Base-by-base conservation (phyloP, 2,113 vertebrate genomes). In the Trematocara marginatum region DNA sequence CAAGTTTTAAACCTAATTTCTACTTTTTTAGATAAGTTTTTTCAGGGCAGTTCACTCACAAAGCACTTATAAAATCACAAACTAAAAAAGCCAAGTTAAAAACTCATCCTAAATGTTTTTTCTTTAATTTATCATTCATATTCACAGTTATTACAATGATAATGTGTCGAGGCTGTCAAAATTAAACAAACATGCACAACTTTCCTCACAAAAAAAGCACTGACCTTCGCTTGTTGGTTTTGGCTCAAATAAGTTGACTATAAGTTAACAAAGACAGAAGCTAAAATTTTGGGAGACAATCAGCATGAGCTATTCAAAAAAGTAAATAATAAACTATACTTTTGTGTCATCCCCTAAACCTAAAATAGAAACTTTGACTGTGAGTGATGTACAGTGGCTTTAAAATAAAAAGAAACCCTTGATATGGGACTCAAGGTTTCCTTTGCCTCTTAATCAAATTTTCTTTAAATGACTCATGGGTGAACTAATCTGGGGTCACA, bases 361-460 rank as follows among this genome's bases (percentile, higher is more conserved):
- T 34, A 42, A 29, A 51, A 40, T 5, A 47, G 23, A 74, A 61
- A 82, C 13, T 20, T 10, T 49, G 53, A 12, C 12, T 53, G 38
- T 51, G 53, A 80, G 23, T 87, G 66, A 6, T 61, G 66, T 16
- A 34, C 31, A 80, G 51, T 34, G 15, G 54, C 57, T 64, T 81
- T 79, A 10, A 80, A 57, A 35, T 61, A 66, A 6, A 81, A 7
- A 90, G 12, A 83, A 38, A 57, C 9, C 18, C 1, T 23, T 9
- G 1, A 61, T 83, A 9, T 38, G 23, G 38, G 31, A 81, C 53
- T 74, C 13, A 83, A 82, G 20, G 79, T 82, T 80, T 78, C 82
- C 66, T 87, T 64, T 47, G 56, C 47, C n/a, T 88, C 81, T 57
- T 84, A 87, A 87, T 86, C 83, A 84, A 5, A 86, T 86, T 66